A percentile compares a stretch with the other conserved stretches of the same genome.
Evolutionary conservation across 2,888 invertebrate genomes (phyloP).

Genomic region (Bursaphelenchus okinawaensis): DNA sequence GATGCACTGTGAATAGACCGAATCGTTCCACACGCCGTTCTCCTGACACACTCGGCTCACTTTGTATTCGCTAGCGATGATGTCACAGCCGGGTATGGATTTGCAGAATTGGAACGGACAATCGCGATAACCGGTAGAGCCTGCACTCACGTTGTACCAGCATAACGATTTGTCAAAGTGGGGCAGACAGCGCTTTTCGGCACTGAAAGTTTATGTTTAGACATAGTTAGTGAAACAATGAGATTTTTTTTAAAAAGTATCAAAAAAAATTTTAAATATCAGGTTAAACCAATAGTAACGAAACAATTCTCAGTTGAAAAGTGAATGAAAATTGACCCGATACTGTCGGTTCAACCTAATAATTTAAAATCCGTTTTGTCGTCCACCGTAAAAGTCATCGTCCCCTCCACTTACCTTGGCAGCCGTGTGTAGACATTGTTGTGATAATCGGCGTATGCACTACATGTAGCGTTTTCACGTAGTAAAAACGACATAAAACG

Average conservation of each 20-base stretch:
- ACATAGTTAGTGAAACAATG: too few relatives aligned
- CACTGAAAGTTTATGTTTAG: too few relatives aligned
- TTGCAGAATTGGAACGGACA: conserved; percentile 54
- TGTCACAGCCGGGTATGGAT: conserved; percentile 48
- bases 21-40: conserved; percentile 44
- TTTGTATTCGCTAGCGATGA: conserved; percentile 38
- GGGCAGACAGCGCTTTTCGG: conserved; percentile 26
- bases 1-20: conserved; percentile 49
- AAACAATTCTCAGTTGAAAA: too few relatives aligned
- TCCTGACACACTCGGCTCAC: conserved; percentile 40
- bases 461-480: conserved; percentile 24
- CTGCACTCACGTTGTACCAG: conserved; percentile 42
- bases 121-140: conserved; percentile 38
- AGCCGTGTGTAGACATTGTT: not conserved
- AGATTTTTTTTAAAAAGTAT: too few relatives aligned
- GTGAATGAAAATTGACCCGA: too few relatives aligned
- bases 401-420: not conserved
- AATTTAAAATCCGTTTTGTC: too few relatives aligned
- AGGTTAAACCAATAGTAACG: too few relatives aligned
- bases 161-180: conserved; percentile 53
- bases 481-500: conserved; percentile 21
- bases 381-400: not conserved
- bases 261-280: too few relatives aligned
- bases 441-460: conserved; percentile 1
- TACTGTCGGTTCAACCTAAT: too few relatives aligned